Percentiles rank a stretch among this genome's conserved stretches.
Conservation (phyloP, 2,797 vertebrate species). For the Ibycter americanus region DNA sequence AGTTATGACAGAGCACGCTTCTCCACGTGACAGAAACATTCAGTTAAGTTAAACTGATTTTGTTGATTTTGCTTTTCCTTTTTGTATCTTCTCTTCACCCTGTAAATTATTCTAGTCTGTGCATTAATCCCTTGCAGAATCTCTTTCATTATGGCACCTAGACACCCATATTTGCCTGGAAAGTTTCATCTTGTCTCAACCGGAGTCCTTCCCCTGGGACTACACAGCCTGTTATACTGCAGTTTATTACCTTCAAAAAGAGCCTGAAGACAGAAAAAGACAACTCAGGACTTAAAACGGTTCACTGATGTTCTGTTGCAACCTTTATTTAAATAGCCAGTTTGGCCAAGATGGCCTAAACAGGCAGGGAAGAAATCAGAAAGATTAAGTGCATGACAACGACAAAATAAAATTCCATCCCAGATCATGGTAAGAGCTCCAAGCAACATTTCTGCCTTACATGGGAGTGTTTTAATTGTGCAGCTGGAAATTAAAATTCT, state of each 20-base stretch:
- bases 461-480: not conserved
- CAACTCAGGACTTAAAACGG: not conserved
- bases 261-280: conserved; percentile 8
- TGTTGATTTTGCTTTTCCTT: not conserved
- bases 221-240: not conserved
- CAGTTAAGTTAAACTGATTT: not conserved
- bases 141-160: not conserved
- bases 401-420: not conserved
- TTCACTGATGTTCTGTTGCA: not conserved
- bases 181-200: not conserved
- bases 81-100: not conserved
- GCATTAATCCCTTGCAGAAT: not conserved
- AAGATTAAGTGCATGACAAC: not conserved
- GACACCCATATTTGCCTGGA: not conserved
- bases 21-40: not conserved
- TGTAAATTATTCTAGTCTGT: not conserved
- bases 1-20: rapidly evolving
- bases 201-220: not conserved
- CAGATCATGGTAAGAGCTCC: not conserved
- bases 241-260: not conserved
- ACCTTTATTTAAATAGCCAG: not conserved
- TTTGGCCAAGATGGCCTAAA: conserved; percentile 18
- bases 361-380: conserved; percentile 6
- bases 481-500: conserved; percentile 33
- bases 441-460: not conserved